Conservation (phyloP, 2,797 vertebrate species). For the Orientallactaga sibirica region DNA sequence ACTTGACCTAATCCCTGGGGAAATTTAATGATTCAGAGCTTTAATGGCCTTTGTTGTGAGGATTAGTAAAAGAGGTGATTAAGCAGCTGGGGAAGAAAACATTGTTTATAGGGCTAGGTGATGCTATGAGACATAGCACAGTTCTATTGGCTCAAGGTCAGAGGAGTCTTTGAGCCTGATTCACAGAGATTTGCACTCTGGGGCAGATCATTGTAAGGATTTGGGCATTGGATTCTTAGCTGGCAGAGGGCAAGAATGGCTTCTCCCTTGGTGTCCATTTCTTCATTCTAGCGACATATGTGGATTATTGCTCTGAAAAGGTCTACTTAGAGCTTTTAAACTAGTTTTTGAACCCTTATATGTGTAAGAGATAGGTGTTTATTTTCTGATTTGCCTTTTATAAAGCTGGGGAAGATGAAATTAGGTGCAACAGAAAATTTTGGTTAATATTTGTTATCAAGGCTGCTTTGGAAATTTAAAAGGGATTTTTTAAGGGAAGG, state of each 20-base stretch:
- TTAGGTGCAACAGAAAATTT: constrained; percentile 36
- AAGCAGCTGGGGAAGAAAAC: constrained; percentile 49
- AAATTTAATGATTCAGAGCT: constrained; percentile 64
- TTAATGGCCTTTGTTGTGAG: constrained; percentile 56
- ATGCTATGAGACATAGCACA: neutral
- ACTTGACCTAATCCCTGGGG: constrained; percentile 51
- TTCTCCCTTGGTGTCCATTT: constrained; percentile 15
- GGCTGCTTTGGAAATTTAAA: constrained; percentile 58
- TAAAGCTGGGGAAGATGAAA: constrained; percentile 39
- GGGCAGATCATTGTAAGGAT: constrained; percentile 27
- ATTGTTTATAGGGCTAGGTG: neutral
- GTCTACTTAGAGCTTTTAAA: constrained; percentile 40
- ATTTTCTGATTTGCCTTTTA: constrained; percentile 57
- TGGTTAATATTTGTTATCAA: neutral
- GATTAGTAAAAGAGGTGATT: constrained; percentile 70
- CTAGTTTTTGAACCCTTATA: constrained; percentile 49
- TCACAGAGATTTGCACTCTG: constrained; percentile 4
- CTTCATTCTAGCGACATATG: neutral
- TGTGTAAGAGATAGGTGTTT: constrained; percentile 56
- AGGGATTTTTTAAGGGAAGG: constrained; percentile 49
- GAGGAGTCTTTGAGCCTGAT: neutral
- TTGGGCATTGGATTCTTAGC: constrained; percentile 6
- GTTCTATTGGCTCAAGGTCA: constrained; percentile 33
- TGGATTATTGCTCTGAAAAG: constrained; percentile 35
- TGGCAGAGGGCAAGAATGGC: constrained; percentile 17